Conservation (phyloP, 1,140 invertebrate genomes). For the Papilio machaon region DNA sequence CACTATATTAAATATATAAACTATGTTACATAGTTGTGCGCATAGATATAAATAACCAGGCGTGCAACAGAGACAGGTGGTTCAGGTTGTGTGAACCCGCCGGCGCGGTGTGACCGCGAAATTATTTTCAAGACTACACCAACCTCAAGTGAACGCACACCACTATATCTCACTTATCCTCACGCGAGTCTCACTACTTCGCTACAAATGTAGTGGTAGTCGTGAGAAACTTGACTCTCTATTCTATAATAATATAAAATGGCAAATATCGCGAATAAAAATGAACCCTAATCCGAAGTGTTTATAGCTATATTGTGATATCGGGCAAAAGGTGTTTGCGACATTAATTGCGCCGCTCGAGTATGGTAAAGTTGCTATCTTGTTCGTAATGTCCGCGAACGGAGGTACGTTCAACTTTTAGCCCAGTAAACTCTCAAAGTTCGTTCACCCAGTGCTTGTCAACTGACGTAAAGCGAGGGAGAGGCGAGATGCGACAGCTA, state of each 20-base stretch:
- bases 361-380: slow-evolving; percentile 81
- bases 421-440: slow-evolving; percentile 81
- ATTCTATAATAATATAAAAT: slow-evolving; percentile 59
- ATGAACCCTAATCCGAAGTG: slow-evolving; percentile 52
- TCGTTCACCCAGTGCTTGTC: slow-evolving; percentile 82
- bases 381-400: slow-evolving; percentile 82
- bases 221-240: slow-evolving; percentile 77
- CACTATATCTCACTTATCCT: slow-evolving; percentile 48
- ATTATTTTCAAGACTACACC: slow-evolving; percentile 82
- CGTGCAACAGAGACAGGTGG: slow-evolving; percentile 78
- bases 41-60: slow-evolving; percentile 81
- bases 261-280: slow-evolving; percentile 49
- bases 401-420: slow-evolving; percentile 82
- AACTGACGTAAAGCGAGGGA: slow-evolving; percentile 77
- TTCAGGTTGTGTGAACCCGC: slow-evolving; percentile 79
- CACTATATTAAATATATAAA: slow-evolving; percentile 53
- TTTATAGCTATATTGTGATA: slow-evolving; percentile 48
- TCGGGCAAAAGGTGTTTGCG: slow-evolving; percentile 58
- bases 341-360: slow-evolving; percentile 46
- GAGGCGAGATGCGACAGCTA: slow-evolving; percentile 65
- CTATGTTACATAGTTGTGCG: slow-evolving; percentile 72
- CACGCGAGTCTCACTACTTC: slow-evolving; percentile 71
- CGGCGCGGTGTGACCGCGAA: slow-evolving; percentile 79
- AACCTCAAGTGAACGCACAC: slow-evolving; percentile 71
- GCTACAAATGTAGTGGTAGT: slow-evolving; percentile 72